Conservation (phyloP, 2,797 vertebrate species). For the Momotus momota region DNA sequence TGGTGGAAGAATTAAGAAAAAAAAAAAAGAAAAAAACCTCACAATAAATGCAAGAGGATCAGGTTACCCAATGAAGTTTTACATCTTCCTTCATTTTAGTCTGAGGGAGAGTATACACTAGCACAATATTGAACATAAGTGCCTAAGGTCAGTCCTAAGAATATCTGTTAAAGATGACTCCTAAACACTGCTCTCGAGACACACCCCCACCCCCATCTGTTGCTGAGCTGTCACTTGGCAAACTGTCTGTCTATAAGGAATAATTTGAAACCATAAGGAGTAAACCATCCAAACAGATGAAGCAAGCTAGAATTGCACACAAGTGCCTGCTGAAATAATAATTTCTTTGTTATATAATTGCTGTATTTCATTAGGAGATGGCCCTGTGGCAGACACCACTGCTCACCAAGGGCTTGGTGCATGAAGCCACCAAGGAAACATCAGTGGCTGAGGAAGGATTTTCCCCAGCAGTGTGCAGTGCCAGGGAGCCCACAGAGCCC, state of each 20-base stretch:
- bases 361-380: not conserved
- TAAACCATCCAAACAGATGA: not conserved
- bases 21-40: not conserved
- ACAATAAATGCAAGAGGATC: not conserved
- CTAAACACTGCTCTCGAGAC: not conserved
- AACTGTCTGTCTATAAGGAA: not conserved
- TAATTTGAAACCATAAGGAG: not conserved
- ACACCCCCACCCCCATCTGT: not conserved
- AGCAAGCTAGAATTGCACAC: not conserved
- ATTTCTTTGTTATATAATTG: not conserved
- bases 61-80: not conserved
- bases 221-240: not conserved
- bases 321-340: constrained; percentile 31
- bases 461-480: not conserved
- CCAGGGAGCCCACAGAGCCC: not conserved
- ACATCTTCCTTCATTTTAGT: not conserved
- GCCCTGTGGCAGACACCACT: not conserved
- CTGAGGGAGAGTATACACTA: fast-evolving
- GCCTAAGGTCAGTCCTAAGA: not conserved
- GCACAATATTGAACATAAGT: not conserved
- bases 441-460: fast-evolving
- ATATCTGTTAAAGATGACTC: not conserved
- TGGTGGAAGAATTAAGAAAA: not conserved
- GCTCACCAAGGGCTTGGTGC: not conserved
- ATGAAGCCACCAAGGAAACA: fast-evolving